phyloP scores from a whole-genome alignment of 2,888 invertebrate genomes.

The Drosophila nr. perissopoda region DNA sequence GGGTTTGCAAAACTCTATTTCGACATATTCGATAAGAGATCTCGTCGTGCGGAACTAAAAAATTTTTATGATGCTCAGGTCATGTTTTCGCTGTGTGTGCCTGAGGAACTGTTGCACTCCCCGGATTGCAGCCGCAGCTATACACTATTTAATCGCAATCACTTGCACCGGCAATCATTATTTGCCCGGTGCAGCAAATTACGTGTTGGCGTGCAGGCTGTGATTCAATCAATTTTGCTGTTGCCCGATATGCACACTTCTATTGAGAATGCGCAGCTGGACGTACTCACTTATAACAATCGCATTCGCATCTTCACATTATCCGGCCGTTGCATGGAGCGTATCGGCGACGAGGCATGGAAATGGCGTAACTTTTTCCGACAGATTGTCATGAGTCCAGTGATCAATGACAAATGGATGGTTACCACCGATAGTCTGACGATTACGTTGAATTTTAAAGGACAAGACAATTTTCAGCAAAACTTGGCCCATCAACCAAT shows the following conservation, averaged over 20 bases:
- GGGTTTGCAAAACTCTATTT: background rate
- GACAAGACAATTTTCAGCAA: background rate
- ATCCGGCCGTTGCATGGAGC: background rate
- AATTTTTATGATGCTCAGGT: background rate
- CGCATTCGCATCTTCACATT: background rate
- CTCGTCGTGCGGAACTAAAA: background rate
- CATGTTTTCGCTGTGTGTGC: background rate
- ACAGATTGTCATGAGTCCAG: background rate
- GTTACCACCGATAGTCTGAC: constrained; percentile 3
- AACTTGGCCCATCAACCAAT: background rate
- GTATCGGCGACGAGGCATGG: background rate
- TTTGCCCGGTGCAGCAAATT: background rate
- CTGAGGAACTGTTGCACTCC: background rate
- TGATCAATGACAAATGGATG: background rate
- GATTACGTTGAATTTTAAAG: background rate
- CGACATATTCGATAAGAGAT: background rate
- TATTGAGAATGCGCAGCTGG: background rate
- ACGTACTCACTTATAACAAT: background rate
- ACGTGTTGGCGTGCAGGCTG: background rate
- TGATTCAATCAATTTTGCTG: background rate
- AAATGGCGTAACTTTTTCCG: background rate
- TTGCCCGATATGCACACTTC: background rate
- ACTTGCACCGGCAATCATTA: background rate
- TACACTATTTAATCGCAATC: background rate
- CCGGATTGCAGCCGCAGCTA: background rate